A percentile compares a stretch with the other conserved stretches of the same genome.
Evolutionary conservation across 64 coral and sea anemone genomes (phyloP).

Genomic region (Orbicella faveolata): DNA sequence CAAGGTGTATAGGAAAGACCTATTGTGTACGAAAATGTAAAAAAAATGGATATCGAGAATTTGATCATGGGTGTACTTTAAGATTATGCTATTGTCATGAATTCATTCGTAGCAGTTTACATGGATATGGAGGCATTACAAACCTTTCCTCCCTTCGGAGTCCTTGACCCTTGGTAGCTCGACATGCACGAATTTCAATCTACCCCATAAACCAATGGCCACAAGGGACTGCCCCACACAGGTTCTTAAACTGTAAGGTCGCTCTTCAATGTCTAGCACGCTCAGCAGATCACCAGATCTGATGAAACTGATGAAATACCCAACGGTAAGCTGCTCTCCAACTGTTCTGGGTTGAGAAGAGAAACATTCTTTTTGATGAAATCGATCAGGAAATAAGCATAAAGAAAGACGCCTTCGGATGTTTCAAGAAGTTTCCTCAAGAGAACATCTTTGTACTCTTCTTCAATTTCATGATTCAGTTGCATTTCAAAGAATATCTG

Average conservation of each 20-base stretch:
- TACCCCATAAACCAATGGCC: neutral
- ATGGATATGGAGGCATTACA: no score
- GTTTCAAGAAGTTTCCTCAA: neutral
- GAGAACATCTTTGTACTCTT: neutral
- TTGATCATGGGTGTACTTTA: no score
- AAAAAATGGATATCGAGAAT: no score
- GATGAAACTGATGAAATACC: conserved; percentile 1
- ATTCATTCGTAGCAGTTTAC: no score
- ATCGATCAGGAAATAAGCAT: conserved; percentile 9
- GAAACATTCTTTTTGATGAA: neutral
- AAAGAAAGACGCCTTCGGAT: conserved; percentile 21
- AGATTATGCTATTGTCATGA: neutral
- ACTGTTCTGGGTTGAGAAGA: neutral
- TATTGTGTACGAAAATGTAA: no score
- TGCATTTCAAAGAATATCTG: neutral
- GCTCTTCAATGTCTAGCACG: neutral
- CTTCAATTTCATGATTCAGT: neutral
- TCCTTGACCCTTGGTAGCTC: neutral
- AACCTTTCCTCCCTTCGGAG: no score
- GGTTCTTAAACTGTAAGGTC: neutral
- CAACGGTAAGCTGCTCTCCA: neutral
- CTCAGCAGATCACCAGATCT: neutral
- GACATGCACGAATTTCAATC: neutral
- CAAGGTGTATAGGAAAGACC: no score
- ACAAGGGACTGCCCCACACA: neutral